Conservation (phyloP, 2,797 vertebrate genomes). For the Denticeps clupeoides region DNA sequence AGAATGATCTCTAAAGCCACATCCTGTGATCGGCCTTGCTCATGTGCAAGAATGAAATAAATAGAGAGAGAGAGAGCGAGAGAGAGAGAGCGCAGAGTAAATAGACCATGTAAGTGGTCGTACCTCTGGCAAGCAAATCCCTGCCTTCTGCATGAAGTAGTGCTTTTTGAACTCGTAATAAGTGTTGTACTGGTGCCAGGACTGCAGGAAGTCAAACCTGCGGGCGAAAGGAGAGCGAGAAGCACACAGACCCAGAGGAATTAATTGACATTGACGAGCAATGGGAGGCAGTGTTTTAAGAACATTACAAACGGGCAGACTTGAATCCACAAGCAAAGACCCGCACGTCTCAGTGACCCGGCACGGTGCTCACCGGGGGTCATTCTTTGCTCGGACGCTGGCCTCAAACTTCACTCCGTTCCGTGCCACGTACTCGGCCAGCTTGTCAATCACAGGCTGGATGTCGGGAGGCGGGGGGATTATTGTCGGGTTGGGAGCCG, state of each 20-base stretch:
- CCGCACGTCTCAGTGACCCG: no score
- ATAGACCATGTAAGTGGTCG: not conserved
- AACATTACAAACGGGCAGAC: no score
- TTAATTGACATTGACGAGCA: not conserved
- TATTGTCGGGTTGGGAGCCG: constrained; percentile 67
- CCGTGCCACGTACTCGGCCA: constrained; percentile 91
- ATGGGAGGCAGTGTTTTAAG: not conserved
- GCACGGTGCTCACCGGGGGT: constrained; percentile 86
- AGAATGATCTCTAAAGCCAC: no score
- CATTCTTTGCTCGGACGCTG: constrained; percentile 92
- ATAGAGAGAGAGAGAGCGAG: not conserved
- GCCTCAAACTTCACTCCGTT: constrained; percentile 93
- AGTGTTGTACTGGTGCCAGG: constrained; percentile 90
- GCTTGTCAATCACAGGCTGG: constrained; percentile 95
- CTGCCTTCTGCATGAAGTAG: constrained; percentile 92
- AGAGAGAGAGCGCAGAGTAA: not conserved
- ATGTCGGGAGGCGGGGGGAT: constrained; percentile 93
- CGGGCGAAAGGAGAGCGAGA: constrained; percentile 15
- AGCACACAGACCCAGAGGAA: constrained; percentile 14
- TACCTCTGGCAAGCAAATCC: constrained; percentile 52
- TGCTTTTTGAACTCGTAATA: constrained; percentile 99
- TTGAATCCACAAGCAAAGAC: no score
- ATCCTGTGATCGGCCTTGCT: no score
- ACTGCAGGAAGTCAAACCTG: constrained; percentile 94
- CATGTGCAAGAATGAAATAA: not conserved